Conservation (phyloP, 2,888 invertebrate species). For the Drosophila longiperda region DNA sequence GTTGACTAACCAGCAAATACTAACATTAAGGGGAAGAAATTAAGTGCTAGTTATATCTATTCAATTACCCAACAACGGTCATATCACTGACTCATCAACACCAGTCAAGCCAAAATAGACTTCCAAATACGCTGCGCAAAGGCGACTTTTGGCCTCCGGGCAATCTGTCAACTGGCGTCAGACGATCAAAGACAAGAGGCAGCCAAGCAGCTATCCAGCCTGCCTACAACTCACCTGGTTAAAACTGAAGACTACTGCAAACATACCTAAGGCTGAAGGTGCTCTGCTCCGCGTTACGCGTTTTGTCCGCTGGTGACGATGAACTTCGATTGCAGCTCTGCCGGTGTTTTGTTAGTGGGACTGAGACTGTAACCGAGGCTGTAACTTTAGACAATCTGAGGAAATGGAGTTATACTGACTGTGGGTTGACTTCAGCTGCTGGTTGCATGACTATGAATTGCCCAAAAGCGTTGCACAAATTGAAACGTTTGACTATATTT, state of each 20-base stretch:
- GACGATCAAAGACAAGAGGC: conserved; percentile 70
- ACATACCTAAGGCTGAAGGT: conserved; percentile 61
- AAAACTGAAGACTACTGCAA: conserved; percentile 39
- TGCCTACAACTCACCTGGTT: conserved; percentile 48
- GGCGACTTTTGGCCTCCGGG: conserved; percentile 69
- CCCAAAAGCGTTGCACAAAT: conserved; percentile 82
- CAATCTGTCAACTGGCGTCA: conserved; percentile 77
- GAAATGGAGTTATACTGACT: conserved; percentile 36
- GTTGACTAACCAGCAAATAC: too few relatives aligned
- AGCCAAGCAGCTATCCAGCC: conserved; percentile 8
- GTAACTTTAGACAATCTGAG: conserved; percentile 17
- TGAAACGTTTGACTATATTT: conserved; percentile 84
- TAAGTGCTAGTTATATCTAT: background rate
- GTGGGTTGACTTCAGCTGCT: conserved; percentile 56
- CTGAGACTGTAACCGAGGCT: conserved; percentile 13
- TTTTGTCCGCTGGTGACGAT: conserved; percentile 71
- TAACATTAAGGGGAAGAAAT: background rate
- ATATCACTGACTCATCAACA: conserved; percentile 71
- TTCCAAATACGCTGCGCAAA: conserved; percentile 48
- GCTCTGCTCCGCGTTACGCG: conserved; percentile 76
- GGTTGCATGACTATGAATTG: conserved; percentile 76
- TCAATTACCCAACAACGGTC: conserved; percentile 27
- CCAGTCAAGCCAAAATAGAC: conserved; percentile 41
- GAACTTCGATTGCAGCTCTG: conserved; percentile 56
- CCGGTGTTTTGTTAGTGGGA: conserved; percentile 9